These are phyloP conservation scores for Amiota communis DNA, from an alignment of 2,888 invertebrate genomes.

Conservation along the genomic window DNA sequence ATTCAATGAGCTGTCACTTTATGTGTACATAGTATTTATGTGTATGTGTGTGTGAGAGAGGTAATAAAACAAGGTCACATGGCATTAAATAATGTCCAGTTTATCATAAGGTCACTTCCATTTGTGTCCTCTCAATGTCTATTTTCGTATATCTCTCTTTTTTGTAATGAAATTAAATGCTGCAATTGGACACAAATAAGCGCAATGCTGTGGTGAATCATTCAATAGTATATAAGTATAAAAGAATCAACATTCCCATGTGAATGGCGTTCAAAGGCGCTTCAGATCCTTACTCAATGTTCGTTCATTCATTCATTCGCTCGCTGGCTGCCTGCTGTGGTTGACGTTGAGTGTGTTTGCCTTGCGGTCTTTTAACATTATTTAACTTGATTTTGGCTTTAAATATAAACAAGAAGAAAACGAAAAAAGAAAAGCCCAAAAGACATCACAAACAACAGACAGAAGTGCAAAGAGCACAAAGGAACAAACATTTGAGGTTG, in stretches of 20 bases:
- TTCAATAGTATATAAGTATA: not conserved
- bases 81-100: slow-evolving; percentile 9
- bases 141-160: not conserved
- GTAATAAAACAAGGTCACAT: slow-evolving; percentile 9
- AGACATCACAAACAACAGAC: not conserved
- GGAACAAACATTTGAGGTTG: not conserved
- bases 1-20: not conserved
- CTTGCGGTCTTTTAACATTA: slow-evolving; percentile 24
- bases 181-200: slow-evolving; percentile 18
- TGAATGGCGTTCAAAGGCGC: not conserved
- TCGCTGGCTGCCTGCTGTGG: too few relatives aligned
- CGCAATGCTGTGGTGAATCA: not conserved
- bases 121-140: not conserved
- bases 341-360: slow-evolving; percentile 11
- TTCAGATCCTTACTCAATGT: too few relatives aligned
- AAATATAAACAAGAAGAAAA: slow-evolving; percentile 20
- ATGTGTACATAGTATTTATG: not conserved
- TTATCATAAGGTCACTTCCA: not conserved
- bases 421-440: not conserved
- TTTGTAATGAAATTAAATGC: slow-evolving; percentile 14
- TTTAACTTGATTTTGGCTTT: slow-evolving; percentile 26
- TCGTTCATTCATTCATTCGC: too few relatives aligned
- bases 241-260: not conserved
- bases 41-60: not conserved
- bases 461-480: not conserved